Percentiles rank a stretch among this genome's conserved stretches.
Evolutionary conservation across 2,797 vertebrate genomes (phyloP).

Genomic region (Melanotaenia parkinsoni): DNA sequence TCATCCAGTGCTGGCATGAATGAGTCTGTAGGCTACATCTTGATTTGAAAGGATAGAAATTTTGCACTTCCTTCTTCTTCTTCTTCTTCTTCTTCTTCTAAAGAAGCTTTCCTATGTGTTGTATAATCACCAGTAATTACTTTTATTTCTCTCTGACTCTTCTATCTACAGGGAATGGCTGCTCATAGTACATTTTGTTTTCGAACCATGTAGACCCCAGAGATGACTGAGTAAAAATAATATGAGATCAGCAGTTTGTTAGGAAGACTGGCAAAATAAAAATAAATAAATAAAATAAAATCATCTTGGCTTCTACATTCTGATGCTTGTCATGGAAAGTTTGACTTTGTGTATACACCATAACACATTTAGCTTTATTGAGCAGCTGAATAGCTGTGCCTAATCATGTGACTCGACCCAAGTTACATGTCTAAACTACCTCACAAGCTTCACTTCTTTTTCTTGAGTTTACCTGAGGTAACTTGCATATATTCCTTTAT

Average conservation of each 20-base stretch:
- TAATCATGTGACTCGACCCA: not conserved
- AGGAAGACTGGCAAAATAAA: not conserved
- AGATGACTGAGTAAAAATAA: not conserved
- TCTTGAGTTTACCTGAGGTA: slow-evolving; percentile 16
- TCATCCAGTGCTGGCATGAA: not conserved
- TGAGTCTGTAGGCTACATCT: no score
- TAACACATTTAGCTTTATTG: not conserved
- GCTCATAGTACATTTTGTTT: not conserved
- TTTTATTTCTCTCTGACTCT: not conserved
- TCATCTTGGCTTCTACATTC: no score
- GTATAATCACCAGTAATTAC: not conserved
- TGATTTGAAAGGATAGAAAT: not conserved
- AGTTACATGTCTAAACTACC: slow-evolving; percentile 9
- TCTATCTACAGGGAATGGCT: not conserved
- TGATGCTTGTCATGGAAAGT: no score
- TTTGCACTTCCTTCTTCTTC: not conserved
- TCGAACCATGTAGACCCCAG: not conserved
- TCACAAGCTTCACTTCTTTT: slow-evolving; percentile 11
- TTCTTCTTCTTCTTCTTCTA: not conserved
- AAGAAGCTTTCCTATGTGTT: not conserved
- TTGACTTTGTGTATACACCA: no score
- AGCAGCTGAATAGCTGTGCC: not conserved
- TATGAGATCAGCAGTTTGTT: not conserved
- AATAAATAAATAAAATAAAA: no score
- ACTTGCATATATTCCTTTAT: slow-evolving; percentile 6